Base-by-base conservation (phyloP, 2,888 invertebrate species). In the Odontocolon sp. region DNA sequence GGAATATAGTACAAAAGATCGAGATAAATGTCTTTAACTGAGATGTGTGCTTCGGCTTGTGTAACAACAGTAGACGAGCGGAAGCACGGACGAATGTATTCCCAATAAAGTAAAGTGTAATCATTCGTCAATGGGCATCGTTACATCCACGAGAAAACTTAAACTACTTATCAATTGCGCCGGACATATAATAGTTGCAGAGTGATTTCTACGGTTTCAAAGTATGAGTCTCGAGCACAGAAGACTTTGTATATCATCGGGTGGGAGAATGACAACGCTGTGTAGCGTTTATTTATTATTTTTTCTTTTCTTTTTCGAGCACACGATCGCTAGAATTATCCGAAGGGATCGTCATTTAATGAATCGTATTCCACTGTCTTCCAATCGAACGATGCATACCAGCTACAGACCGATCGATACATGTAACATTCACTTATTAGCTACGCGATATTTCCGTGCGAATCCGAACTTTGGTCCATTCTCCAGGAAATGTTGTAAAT, bases 401-500 rank as follows among this genome's bases (percentile, higher is more conserved):
- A 38, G 33, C 45, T 31, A 50, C 31, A 28, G 38, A 67, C 56
- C 9, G 50, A 67, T 67, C 59, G 66, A 61, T 36, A 69, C 38
- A 50, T 56, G 52, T 59, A 72, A 69, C 66, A 77, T 66, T 66
- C 57, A 69, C 54, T 73, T 47, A 70, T 70, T 56, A 56, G 57
- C 70, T 71, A 57, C 42, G 59, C 70, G 70, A 71, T 72, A 61
- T 68, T 61, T 56, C 40, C 71, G 64, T 74, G 56, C 69, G 71
- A 80, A 71, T 74, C 47, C 71, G 64, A 77, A 80, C 70, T 77
- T 81, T 81, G 80, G 80, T 81, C 78, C 81, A 81, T 77, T 76
- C 56, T 74, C 74, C 66, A 66, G 57, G 45, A 75, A 72, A 36
- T 3, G 8, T 61, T 14, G 14, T 11, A 56, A 28, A 56, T 47